A percentile compares a stretch with the other conserved stretches of the same genome.
These are phyloP conservation scores for Agrilus biguttatus DNA, from an alignment of 2,888 invertebrate genomes.

Conservation along the genomic window DNA sequence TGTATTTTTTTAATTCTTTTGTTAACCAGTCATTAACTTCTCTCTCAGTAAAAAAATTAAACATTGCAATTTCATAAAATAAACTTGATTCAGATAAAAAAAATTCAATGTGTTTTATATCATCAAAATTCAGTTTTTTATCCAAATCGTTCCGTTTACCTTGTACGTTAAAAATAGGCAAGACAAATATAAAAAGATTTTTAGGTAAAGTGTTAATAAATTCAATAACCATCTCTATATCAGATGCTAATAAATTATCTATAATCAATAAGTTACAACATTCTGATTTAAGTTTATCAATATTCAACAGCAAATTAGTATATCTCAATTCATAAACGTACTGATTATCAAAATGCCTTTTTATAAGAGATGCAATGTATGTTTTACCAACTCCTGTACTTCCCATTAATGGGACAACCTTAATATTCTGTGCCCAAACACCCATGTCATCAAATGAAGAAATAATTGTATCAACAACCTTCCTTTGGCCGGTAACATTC, in stretches of 20 bases:
- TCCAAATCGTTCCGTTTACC: constrained; percentile 12
- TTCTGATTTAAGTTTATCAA: constrained; percentile 6
- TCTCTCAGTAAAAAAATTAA: constrained; percentile 14
- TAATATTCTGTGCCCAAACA: constrained; percentile 8
- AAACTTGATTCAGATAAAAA: constrained; percentile 11
- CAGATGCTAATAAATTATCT: constrained; percentile 17
- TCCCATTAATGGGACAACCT: constrained; percentile 19
- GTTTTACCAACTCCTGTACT: constrained; percentile 23
- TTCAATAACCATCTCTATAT: constrained; percentile 12
- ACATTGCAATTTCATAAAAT: constrained; percentile 14
- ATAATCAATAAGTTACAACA: constrained; percentile 19
- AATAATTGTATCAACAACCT: constrained; percentile 11
- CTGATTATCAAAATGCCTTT: constrained; percentile 13
- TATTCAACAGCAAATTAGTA: constrained; percentile 7
- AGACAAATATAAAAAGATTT: constrained; percentile 11
- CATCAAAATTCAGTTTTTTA: constrained; percentile 11
- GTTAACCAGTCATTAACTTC: constrained; percentile 15
- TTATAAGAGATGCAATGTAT: constrained; percentile 17
- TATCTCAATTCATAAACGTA: constrained; percentile 12
- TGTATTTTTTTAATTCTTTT: constrained; percentile 10
- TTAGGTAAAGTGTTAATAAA: constrained; percentile 16
- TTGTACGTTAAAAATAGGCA: constrained; percentile 20
- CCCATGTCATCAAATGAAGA: constrained; percentile 11
- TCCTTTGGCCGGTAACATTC: constrained; percentile 14
- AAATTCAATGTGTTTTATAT: constrained; percentile 13